Evolutionary conservation across 1,140 invertebrate species (phyloP).

Genomic region (Plectrocnemia conspersa): DNA sequence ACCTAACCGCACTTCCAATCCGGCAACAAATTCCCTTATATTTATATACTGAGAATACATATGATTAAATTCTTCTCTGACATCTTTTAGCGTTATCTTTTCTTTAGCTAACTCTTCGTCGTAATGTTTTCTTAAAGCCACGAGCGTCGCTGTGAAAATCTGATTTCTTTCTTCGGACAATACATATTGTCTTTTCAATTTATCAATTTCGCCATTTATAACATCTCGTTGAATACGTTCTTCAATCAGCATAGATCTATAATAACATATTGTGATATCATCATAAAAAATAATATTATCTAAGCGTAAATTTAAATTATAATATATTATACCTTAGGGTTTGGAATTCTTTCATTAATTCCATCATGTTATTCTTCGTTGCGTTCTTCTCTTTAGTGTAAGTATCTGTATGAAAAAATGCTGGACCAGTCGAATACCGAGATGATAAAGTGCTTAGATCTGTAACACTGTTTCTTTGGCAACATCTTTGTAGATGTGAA

Average conservation of each 20-base stretch:
- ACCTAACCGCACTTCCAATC: constrained; percentile 20
- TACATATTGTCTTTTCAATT: constrained; percentile 29
- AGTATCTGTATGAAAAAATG: constrained; percentile 21
- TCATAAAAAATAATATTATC: neutral
- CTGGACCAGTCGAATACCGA: neutral
- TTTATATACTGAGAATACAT: constrained; percentile 1
- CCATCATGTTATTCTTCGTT: neutral
- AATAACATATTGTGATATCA: constrained; percentile 4
- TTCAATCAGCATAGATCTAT: constrained; percentile 15
- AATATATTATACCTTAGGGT: neutral
- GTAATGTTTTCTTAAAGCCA: constrained; percentile 17
- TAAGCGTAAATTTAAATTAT: neutral
- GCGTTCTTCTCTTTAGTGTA: neutral
- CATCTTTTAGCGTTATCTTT: constrained; percentile 2
- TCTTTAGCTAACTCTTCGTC: constrained; percentile 22
- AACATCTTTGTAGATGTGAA: constrained; percentile 46
- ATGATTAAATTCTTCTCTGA: constrained; percentile 6
- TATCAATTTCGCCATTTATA: constrained; percentile 21
- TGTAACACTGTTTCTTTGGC: neutral
- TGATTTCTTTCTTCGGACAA: constrained; percentile 31
- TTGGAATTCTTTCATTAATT: constrained; percentile 4
- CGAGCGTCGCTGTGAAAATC: constrained; percentile 25
- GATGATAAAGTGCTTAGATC: constrained; percentile 2
- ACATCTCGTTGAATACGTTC: constrained; percentile 17
- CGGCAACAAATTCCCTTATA: constrained; percentile 1